phyloP scores from a whole-genome alignment of 2,113 vertebrate genomes.

The Antechinus flavipes region DNA sequence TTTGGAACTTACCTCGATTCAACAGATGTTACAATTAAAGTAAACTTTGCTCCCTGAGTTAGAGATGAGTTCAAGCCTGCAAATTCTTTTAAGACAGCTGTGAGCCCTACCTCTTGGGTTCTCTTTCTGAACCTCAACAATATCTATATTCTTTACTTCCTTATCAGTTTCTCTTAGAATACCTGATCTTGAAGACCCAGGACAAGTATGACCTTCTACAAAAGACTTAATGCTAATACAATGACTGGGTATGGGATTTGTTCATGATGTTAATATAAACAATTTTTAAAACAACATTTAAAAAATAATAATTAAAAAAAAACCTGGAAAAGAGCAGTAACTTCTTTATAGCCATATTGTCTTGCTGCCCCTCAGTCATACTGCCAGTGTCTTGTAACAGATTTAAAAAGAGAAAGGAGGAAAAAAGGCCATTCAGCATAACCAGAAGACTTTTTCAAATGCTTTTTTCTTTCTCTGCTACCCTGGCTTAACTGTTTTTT shows the following conservation, averaged over 20 bases:
- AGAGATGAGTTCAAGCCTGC: too few relatives aligned
- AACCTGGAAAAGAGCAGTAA: not conserved
- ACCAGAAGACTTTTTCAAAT: not conserved
- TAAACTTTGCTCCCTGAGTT: too few relatives aligned
- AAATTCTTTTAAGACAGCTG: too few relatives aligned
- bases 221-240: not conserved
- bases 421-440: not conserved
- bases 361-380: not conserved
- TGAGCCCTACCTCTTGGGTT: too few relatives aligned
- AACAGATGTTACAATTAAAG: too few relatives aligned
- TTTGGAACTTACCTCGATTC: too few relatives aligned
- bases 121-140: too few relatives aligned
- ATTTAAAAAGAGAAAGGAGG: not conserved
- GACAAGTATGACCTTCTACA: not conserved
- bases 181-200: not conserved
- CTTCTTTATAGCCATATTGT: not conserved
- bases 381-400: not conserved
- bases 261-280: not conserved
- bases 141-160: not conserved
- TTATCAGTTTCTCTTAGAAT: not conserved
- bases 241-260: not conserved
- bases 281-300: not conserved
- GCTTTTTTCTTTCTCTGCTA: not conserved
- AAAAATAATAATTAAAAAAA: too few relatives aligned
- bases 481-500: not conserved